Evolutionary conservation across 2,113 vertebrate species (phyloP).

Genomic region (Ascaphus truei): DNA sequence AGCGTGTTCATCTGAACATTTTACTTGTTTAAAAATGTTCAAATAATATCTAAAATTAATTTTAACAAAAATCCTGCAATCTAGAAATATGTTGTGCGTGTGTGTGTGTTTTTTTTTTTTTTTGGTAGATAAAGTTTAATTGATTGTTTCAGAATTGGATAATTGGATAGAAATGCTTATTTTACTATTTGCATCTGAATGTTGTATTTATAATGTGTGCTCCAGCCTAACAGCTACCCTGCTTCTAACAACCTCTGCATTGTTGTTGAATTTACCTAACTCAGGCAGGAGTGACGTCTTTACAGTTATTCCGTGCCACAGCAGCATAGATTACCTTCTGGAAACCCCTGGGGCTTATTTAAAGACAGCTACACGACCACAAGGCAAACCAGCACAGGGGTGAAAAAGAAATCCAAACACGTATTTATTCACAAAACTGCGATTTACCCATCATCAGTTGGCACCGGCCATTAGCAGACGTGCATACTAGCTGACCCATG

Average conservation of each 20-base stretch:
- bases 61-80: too few species aligned
- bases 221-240: conserved; percentile 32
- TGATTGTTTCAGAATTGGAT: too few species aligned
- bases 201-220: conserved; percentile 9
- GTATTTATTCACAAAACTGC: background rate
- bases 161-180: too few species aligned
- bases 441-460: background rate
- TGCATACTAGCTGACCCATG: background rate
- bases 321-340: background rate
- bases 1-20: too few species aligned
- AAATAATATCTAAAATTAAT: too few species aligned
- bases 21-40: too few species aligned
- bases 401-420: background rate
- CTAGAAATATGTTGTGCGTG: too few species aligned
- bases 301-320: background rate
- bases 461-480: background rate
- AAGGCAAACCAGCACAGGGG: background rate
- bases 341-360: background rate
- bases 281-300: background rate
- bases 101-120: too few species aligned
- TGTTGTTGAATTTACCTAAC: conserved; percentile 5
- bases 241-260: conserved; percentile 25
- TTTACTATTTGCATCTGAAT: background rate
- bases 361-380: background rate
- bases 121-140: too few species aligned